Percentiles rank a stretch among this genome's conserved stretches.
These are phyloP conservation scores for Prietella phreatophila DNA, from an alignment of 2,113 vertebrate species.

Conservation along the genomic window DNA sequence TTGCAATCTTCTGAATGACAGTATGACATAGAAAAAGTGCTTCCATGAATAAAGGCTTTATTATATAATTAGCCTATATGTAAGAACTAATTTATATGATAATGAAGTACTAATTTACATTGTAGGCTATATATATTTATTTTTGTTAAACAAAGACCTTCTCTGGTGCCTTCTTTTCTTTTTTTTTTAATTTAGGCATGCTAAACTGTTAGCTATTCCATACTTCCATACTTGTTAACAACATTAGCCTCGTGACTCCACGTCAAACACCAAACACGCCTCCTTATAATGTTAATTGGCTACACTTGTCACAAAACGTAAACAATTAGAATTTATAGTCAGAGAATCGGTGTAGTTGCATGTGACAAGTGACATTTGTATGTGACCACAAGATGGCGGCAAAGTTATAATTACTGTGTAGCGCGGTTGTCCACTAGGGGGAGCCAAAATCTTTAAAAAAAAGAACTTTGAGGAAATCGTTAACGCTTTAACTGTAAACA, in stretches of 20 bases:
- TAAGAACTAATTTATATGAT: neutral
- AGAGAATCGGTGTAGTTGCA: neutral
- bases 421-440: conserved; percentile 60
- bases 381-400: conserved; percentile 61
- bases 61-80: too few species aligned
- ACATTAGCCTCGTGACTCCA: neutral
- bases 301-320: neutral
- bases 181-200: neutral
- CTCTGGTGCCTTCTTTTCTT: neutral
- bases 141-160: neutral
- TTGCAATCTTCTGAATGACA: neutral
- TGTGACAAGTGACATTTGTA: too few species aligned
- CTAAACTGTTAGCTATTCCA: neutral
- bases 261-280: neutral
- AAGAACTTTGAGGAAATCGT: neutral
- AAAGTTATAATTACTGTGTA: neutral
- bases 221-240: neutral
- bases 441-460: conserved; percentile 49
- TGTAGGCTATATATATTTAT: neutral
- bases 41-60: neutral
- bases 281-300: neutral
- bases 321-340: too few species aligned
- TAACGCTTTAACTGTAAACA: neutral
- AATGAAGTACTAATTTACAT: neutral
- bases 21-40: neutral